phyloP scores from a whole-genome alignment of 1,140 invertebrate species.

The Hylaeus volcanicus region DNA sequence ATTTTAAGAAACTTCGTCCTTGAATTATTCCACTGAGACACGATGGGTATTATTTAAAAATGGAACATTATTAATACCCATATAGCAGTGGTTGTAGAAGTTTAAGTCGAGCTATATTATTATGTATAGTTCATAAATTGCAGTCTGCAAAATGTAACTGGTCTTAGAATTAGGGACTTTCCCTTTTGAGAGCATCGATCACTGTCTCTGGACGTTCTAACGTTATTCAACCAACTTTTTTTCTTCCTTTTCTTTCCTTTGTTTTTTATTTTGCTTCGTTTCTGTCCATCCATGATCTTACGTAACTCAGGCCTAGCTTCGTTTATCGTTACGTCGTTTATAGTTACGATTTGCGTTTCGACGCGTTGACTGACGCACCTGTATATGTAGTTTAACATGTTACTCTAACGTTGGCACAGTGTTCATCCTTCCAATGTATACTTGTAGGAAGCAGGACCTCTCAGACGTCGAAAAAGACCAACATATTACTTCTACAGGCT shows the following conservation, averaged over 20 bases:
- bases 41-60: no score
- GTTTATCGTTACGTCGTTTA: conserved; percentile 61
- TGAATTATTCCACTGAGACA: no score
- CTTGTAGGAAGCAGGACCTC: neutral
- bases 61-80: no score
- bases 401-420: neutral
- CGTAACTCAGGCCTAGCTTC: conserved; percentile 65
- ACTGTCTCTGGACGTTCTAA: neutral
- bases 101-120: no score
- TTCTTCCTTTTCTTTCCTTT: neutral
- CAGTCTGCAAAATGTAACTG: no score
- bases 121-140: no score
- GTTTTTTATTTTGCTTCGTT: neutral
- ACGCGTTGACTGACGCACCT: neutral
- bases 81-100: no score
- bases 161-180: no score
- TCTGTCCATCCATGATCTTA: conserved; percentile 19
- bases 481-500: no score
- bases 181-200: no score
- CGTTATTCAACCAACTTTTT: neutral
- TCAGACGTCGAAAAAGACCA: no score
- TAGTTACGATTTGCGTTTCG: neutral
- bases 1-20: no score
- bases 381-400: neutral
- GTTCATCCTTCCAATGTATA: neutral